Base-by-base conservation (phyloP, 2,113 vertebrate genomes). In the Hucho hucho region DNA sequence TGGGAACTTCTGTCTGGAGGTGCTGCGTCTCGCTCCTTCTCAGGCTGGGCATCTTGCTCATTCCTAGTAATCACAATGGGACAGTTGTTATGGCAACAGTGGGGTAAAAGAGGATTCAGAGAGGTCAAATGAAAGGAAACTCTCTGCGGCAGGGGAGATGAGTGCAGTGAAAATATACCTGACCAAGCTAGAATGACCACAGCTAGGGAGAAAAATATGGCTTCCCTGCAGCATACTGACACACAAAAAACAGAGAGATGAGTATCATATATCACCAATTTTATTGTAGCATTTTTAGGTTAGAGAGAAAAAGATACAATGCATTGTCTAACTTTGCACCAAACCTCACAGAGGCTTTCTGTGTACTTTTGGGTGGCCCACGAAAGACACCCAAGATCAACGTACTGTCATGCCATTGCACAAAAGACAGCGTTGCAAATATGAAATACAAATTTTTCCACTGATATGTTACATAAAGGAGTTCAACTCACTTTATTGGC, bases 111-210 rank as follows among this genome's bases (percentile, higher is more conserved):
- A 66, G 64, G 28, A 66, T 16, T 6, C 2, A 16, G 64, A 29
- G 26, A 32, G 64, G 64, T 66, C 28, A 66, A 66, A 29, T 37
- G 28, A 66, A 66, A 66, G 64, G 28, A 29, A 66, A 32, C 64
- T 66, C 64, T 29, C 24, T 18, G 25, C 13, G 25, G 12, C 26
- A 32, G 64, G 58, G 64, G 28, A 66, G 14, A 66, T 66, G 28
- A 66, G 58, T 61, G 58, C 16, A 29, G 28, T 3, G 28, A 66
- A 66, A 37, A 66, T 18, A 28, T 29, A 32, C 26, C 64, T 66
- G 64, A 66, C 26, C 64, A 29, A 37, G 28, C 28, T 66, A 28
- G 64, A 66, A 7, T 66, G 64, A 66, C 64, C 28, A 26, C 64
- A 66, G 64, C 2, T 7, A 22, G 58, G 4, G n/a, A 61, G 58